Conservation (phyloP, 2,888 invertebrate genomes). For the Onchidella celtica region DNA sequence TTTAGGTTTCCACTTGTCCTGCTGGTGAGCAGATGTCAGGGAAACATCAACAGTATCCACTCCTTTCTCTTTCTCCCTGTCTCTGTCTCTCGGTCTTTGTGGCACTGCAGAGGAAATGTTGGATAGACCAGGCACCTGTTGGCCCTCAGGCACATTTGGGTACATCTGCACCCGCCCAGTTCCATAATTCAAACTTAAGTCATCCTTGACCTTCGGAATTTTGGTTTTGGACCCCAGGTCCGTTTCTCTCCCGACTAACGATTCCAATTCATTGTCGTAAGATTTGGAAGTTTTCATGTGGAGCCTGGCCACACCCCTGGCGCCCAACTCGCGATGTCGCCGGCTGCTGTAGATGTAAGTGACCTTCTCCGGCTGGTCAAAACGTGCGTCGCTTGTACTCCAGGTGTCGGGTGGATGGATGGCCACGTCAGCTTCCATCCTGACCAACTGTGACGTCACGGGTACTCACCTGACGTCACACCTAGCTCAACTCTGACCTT, state of each 20-base stretch:
- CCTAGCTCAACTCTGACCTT: too few relatives aligned
- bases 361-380: conserved; percentile 25
- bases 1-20: neutral
- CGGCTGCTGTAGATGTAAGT: conserved; percentile 24
- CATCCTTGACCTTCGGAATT: neutral
- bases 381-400: conserved; percentile 17
- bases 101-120: too few relatives aligned
- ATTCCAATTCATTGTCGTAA: conserved; percentile 41
- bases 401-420: conserved; percentile 26
- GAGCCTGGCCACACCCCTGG: neutral
- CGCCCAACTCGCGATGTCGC: neutral
- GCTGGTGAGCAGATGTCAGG: neutral
- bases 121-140: neutral
- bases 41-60: neutral
- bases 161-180: neutral
- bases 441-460: neutral
- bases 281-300: conserved; percentile 36
- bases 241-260: conserved; percentile 3
- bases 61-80: too few relatives aligned
- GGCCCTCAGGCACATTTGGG: neutral
- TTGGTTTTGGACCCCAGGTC: neutral
- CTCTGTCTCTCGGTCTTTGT: too few relatives aligned
- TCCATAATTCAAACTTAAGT: neutral
- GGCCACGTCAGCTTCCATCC: conserved; percentile 46
- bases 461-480: neutral